These are phyloP conservation scores for Cyrtodaria siliqua DNA, from an alignment of 2,888 invertebrate genomes.

Conservation along the genomic window DNA sequence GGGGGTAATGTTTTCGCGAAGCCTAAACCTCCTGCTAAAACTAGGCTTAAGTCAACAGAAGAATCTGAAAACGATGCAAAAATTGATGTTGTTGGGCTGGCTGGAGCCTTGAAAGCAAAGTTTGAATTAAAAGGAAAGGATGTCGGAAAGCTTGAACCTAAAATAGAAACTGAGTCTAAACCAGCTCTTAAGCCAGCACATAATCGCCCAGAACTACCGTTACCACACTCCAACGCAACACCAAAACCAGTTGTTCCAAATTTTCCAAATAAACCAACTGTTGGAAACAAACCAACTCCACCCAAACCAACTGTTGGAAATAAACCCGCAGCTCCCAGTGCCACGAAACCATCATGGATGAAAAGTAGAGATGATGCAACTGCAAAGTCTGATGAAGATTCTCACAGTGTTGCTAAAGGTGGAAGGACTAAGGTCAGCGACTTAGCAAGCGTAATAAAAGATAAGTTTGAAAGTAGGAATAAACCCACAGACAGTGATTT, in stretches of 20 bases:
- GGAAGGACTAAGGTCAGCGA: no score
- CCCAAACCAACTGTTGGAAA: no score
- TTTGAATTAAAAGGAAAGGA: conserved; percentile 49
- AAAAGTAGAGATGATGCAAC: neutral
- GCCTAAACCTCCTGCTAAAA: conserved; percentile 15
- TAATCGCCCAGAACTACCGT: neutral
- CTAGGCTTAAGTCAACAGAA: neutral
- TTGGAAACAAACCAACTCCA: conserved; percentile 12
- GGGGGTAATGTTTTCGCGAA: neutral
- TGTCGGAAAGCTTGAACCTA: neutral
- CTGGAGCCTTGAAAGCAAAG: conserved; percentile 58
- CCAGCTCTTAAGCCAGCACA: conserved; percentile 16
- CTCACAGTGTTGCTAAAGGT: no score
- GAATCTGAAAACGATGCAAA: conserved; percentile 8
- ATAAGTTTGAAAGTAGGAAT: conserved; percentile 72
- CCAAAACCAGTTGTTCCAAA: conserved; percentile 21
- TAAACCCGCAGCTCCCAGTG: conserved; percentile 7
- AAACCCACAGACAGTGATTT: conserved; percentile 28
- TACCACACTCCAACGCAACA: no score
- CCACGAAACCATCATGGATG: conserved; percentile 14
- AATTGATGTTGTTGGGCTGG: conserved; percentile 45
- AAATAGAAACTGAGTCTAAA: neutral
- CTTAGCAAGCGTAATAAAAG: conserved; percentile 67
- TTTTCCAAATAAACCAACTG: conserved; percentile 19
- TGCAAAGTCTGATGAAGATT: neutral